Conservation (phyloP, 2,888 invertebrate species). For the Cyaniris semiargus region DNA sequence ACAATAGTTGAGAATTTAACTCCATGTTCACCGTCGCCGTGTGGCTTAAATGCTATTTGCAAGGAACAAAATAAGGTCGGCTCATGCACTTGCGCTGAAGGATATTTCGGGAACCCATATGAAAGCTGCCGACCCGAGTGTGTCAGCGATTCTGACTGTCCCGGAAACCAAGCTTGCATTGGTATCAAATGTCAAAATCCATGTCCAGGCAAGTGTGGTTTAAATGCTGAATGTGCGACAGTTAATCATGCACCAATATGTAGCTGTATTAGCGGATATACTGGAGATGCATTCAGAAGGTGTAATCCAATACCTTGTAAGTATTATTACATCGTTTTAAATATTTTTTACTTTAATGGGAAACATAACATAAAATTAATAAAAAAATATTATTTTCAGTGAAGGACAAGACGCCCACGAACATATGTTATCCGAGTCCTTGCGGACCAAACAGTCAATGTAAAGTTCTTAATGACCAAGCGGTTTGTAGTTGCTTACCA, state of each 20-base stretch:
- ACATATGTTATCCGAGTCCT: conserved; percentile 80
- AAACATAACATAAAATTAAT: conserved; percentile 21
- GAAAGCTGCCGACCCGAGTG: conserved; percentile 89
- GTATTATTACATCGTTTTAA: conserved; percentile 43
- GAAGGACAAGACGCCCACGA: conserved; percentile 59
- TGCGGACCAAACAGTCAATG: conserved; percentile 84
- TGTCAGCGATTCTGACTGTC: conserved; percentile 85
- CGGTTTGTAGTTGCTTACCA: conserved; percentile 85
- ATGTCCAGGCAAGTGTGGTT: conserved; percentile 87
- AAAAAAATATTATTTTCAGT: conserved; percentile 55
- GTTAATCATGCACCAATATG: conserved; percentile 86
- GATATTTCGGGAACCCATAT: conserved; percentile 88
- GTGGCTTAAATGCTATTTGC: conserved; percentile 86
- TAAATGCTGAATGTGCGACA: conserved; percentile 86
- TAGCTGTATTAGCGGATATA: conserved; percentile 82
- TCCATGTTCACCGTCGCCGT: conserved; percentile 86
- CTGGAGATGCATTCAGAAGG: conserved; percentile 81
- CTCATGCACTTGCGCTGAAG: conserved; percentile 84
- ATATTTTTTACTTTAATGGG: background rate
- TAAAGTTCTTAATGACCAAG: conserved; percentile 78
- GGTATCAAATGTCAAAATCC: conserved; percentile 88
- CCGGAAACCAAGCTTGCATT: conserved; percentile 85
- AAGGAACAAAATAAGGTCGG: conserved; percentile 85
- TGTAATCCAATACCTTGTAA: conserved; percentile 70
- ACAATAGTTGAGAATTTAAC: conserved; percentile 74